Conservation (phyloP, 2,888 invertebrate species). For the Coremacera marginata region DNA sequence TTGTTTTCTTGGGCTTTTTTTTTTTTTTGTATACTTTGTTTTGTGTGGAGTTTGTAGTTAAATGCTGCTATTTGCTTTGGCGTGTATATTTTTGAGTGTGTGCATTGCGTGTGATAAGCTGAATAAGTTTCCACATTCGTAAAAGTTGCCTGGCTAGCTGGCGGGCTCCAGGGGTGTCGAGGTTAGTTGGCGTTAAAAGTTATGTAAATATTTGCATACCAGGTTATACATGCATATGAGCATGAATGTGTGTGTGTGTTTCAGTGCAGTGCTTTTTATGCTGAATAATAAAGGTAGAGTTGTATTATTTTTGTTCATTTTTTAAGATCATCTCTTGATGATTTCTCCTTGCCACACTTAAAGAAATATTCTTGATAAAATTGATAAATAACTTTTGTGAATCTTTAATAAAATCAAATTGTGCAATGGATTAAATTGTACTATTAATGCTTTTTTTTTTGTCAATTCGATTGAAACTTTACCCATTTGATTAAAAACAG, state of each 20-base stretch:
- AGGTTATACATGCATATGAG: constrained; percentile 7
- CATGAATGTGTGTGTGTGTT: not conserved
- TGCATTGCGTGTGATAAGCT: constrained; percentile 35
- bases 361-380: no score
- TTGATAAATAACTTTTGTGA: no score
- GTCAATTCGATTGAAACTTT: no score
- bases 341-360: not conserved
- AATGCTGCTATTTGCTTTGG: not conserved
- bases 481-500: no score
- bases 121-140: constrained; percentile 1
- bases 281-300: not conserved
- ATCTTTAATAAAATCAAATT: no score
- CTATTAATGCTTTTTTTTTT: no score
- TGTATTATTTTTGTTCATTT: not conserved
- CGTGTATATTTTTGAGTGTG: constrained; percentile 10
- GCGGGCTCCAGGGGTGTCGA: not conserved
- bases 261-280: not conserved
- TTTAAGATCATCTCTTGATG: not conserved
- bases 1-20: not conserved
- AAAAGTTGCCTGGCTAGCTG: not conserved
- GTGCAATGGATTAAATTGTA: no score
- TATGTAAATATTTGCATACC: constrained; percentile 29
- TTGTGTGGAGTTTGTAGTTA: not conserved
- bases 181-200: constrained; percentile 31
- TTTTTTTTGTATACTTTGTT: not conserved